Conservation (phyloP, 2,888 invertebrate genomes). For the Ceramica pisi region DNA sequence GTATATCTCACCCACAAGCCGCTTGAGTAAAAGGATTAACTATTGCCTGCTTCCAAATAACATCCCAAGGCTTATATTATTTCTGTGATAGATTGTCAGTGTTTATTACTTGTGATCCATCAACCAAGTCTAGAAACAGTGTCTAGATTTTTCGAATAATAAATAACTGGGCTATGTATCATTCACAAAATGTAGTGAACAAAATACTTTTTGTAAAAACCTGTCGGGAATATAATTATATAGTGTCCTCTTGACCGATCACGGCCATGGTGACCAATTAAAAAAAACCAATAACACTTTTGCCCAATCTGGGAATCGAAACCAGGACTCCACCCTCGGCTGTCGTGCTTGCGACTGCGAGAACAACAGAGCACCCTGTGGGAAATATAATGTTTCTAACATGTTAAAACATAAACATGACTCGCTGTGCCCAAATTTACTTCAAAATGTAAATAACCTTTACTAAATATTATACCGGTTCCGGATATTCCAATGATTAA, state of each 20-base stretch:
- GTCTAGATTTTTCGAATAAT: background rate
- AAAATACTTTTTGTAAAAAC: background rate
- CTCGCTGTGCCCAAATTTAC: background rate
- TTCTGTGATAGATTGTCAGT: background rate
- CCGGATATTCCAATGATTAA: slow-evolving; percentile 18
- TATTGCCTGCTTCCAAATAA: background rate
- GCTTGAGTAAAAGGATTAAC: no score
- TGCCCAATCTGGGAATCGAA: no score
- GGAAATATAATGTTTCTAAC: background rate
- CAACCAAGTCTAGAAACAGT: background rate
- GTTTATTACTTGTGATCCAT: slow-evolving; percentile 23
- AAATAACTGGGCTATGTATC: background rate
- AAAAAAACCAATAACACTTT: no score
- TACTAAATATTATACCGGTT: slow-evolving; percentile 15
- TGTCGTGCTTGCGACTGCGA: no score
- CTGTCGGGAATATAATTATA: background rate
- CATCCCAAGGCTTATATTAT: background rate
- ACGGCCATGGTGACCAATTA: no score
- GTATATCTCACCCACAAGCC: no score
- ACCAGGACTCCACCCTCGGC: no score
- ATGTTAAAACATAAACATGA: slow-evolving; percentile 5
- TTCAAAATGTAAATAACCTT: slow-evolving; percentile 7
- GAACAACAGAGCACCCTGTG: no score
- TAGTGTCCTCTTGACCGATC: no score
- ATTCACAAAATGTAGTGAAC: background rate